Base-by-base conservation (phyloP, 2,888 invertebrate genomes). In the Carcina quercana region DNA sequence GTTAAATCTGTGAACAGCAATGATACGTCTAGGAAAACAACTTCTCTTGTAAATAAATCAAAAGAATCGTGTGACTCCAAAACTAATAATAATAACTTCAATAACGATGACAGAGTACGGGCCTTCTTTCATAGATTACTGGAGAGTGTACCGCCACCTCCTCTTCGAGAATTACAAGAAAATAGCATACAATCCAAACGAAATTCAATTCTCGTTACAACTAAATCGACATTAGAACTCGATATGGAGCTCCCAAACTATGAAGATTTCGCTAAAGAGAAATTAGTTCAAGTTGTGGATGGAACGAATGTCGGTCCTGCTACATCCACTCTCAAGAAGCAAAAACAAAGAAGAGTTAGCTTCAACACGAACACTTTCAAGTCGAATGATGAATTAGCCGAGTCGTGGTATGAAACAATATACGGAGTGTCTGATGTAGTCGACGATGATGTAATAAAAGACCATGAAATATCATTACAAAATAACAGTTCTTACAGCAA, bases 351-450 rank as follows among this genome's bases (percentile, higher is more conserved):
- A 24, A 61, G 46, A 53, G 64, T 68, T 25, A 70, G 58, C 43
- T 73, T 69, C 31, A 60, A 62, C 36, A 40, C 59, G 13, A 59
- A 50, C 22, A 53, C 54, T 3, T 37, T 55, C 6, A 51, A 49
- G 40, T 37, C 43, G 15, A 60, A 69, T 29, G 51, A 51, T 27
- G 59, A 60, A 15, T 46, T 55, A 26, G 41, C 43, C 31, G 69
- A 68, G 28, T 64, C 62, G 10, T 80, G 78, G 78, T 65, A 70
- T 38, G 79, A 82, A 43, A 72, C 70, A 28, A 69, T 78, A 33
- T 78, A 72, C 38, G 82, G 80, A 7, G 35, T 79, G 24, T 61
- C 72, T n/a, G 67, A 69, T 40, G 43, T 69, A 20, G 43, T 47
- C 33, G 29, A 25, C 35, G 35, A 10, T 31, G 34, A 13, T 5